Conservation (phyloP, 2,888 invertebrate species). For the Lasioglossum figueresi region DNA sequence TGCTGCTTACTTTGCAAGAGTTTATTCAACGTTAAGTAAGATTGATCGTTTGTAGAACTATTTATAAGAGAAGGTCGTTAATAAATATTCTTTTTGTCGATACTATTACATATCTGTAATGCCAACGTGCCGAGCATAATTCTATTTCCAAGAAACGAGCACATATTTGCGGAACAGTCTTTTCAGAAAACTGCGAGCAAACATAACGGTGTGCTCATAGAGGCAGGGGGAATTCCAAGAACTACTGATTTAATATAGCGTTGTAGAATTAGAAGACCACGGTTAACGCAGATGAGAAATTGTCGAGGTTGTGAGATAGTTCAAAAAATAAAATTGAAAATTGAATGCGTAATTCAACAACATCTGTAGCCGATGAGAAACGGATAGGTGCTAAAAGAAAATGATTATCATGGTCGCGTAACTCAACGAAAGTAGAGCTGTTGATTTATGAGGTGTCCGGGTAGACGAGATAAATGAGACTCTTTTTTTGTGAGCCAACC, state of each 20-base stretch:
- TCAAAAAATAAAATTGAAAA: neutral
- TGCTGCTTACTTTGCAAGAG: neutral
- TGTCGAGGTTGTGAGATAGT: neutral
- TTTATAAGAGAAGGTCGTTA: neutral
- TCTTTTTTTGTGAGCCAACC: neutral
- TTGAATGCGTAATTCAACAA: neutral
- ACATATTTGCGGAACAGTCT: conserved; percentile 44
- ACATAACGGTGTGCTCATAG: conserved; percentile 22
- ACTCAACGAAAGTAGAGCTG: neutral
- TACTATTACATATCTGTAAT: neutral
- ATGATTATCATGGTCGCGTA: neutral
- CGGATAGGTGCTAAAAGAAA: neutral
- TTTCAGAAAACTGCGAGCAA: conserved; percentile 41
- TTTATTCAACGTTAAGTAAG: neutral
- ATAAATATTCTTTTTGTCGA: neutral
- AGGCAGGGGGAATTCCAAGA: neutral
- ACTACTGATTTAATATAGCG: neutral
- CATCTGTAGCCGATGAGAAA: neutral
- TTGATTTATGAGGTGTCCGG: neutral
- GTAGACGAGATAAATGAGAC: neutral
- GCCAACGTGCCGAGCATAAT: neutral
- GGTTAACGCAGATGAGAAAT: neutral
- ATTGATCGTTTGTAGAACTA: neutral
- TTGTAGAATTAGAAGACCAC: neutral
- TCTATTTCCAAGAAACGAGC: conserved; percentile 21